These are phyloP conservation scores for Anastatus disparis DNA, from an alignment of 1,140 invertebrate species.

Conservation along the genomic window DNA sequence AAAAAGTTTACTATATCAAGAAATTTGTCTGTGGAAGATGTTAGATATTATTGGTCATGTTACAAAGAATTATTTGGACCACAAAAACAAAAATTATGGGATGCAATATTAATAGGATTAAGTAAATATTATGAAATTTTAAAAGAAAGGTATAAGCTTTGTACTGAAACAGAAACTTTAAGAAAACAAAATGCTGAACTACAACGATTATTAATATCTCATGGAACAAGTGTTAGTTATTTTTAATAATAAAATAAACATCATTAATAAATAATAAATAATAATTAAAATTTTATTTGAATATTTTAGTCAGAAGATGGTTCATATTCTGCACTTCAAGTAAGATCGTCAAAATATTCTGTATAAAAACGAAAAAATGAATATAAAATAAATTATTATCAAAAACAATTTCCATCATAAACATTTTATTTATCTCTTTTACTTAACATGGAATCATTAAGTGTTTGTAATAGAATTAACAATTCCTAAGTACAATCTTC, in stretches of 20 bases:
- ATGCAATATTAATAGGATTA: constrained; percentile 66
- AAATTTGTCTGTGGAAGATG: constrained; percentile 62
- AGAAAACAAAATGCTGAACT: constrained; percentile 69
- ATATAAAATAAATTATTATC: too few species aligned
- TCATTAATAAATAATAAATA: constrained; percentile 30
- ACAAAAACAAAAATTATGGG: constrained; percentile 67
- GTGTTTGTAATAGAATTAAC: too few species aligned
- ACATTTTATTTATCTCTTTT: too few species aligned
- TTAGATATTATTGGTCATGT: constrained; percentile 67
- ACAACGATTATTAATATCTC: constrained; percentile 61
- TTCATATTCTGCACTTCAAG: neutral
- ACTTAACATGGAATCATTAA: too few species aligned
- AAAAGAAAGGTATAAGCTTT: constrained; percentile 67
- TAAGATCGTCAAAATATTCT: neutral
- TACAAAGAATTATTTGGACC: constrained; percentile 63
- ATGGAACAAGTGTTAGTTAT: constrained; percentile 47
- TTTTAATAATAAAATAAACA: neutral
- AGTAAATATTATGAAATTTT: constrained; percentile 69
- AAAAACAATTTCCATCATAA: too few species aligned
- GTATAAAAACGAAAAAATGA: neutral
- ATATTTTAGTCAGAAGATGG: constrained; percentile 37
- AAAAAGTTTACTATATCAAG: constrained; percentile 63
- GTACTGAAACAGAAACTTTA: constrained; percentile 63
- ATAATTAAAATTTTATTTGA: neutral
- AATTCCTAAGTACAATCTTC: too few species aligned